A percentile compares a stretch with the other conserved stretches of the same genome.
Evolutionary conservation across 2,113 vertebrate genomes (phyloP).

Genomic region (Physeter macrocephalus): DNA sequence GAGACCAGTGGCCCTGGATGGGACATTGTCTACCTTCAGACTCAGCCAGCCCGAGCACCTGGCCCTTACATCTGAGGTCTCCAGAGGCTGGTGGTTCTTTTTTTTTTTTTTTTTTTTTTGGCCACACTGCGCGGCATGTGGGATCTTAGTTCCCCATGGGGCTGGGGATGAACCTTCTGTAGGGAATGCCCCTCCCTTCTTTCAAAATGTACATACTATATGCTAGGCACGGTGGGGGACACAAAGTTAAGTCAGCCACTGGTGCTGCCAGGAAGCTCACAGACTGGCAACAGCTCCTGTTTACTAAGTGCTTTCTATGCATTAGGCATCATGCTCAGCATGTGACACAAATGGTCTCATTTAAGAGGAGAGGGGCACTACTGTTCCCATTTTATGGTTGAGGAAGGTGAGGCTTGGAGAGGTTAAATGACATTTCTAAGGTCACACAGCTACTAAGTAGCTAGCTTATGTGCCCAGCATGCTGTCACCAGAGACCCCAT

Average conservation of each 20-base stretch:
- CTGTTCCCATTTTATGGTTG: neutral
- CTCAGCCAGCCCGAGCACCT: neutral
- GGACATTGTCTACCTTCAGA: neutral
- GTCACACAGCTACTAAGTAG: neutral
- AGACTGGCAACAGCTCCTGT: neutral
- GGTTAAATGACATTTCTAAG: neutral
- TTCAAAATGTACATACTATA: neutral
- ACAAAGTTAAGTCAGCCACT: neutral
- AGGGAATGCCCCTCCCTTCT: neutral
- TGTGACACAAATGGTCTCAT: neutral
- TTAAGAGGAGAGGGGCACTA: neutral
- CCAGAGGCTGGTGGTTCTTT: neutral
- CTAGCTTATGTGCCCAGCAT: neutral
- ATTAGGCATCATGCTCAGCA: neutral
- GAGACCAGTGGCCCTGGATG: neutral
- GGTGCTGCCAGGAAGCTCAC: neutral
- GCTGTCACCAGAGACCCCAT: neutral
- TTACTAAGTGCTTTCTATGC: neutral
- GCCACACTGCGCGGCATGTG: fast-evolving
- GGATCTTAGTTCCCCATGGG: neutral
- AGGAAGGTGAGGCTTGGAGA: neutral
- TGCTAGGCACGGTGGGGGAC: neutral
- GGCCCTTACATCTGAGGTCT: neutral
- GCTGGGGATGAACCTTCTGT: neutral
- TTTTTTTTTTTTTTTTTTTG: too few species aligned